phyloP scores from a whole-genome alignment of 2,113 vertebrate species.

The Candoia aspera region DNA sequence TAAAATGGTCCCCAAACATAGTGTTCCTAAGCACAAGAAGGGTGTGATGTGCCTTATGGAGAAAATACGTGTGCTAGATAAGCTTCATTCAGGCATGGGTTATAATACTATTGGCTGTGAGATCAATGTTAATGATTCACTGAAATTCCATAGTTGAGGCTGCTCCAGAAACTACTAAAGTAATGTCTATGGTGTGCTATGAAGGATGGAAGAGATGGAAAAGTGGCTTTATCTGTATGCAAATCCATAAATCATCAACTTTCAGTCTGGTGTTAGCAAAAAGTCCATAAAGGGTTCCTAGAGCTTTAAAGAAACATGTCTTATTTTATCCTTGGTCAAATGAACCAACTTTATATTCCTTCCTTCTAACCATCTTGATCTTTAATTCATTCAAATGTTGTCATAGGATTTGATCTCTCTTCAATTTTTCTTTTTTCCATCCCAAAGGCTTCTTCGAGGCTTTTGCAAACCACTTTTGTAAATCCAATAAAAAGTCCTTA shows the following conservation, averaged over 20 bases:
- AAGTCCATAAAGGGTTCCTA: not conserved
- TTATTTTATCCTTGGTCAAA: not conserved
- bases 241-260: not conserved
- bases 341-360: no score
- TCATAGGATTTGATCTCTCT: no score
- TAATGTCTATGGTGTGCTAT: not conserved
- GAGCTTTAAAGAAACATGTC: not conserved
- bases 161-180: not conserved
- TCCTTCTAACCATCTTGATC: no score
- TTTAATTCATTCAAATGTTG: no score
- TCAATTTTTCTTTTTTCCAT: no score
- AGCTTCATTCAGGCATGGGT: not conserved
- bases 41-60: not conserved
- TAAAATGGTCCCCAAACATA: not conserved
- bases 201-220: not conserved
- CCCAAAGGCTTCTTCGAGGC: no score
- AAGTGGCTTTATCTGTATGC: not conserved
- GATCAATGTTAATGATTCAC: not conserved
- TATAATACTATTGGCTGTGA: not conserved
- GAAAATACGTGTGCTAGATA: not conserved
- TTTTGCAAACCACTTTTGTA: no score
- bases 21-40: not conserved
- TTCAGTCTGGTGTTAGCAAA: not conserved
- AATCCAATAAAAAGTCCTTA: no score
- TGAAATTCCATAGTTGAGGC: not conserved